Evolutionary conservation across 2,888 invertebrate species (phyloP).

Genomic region (Diabrotica balteata): DNA sequence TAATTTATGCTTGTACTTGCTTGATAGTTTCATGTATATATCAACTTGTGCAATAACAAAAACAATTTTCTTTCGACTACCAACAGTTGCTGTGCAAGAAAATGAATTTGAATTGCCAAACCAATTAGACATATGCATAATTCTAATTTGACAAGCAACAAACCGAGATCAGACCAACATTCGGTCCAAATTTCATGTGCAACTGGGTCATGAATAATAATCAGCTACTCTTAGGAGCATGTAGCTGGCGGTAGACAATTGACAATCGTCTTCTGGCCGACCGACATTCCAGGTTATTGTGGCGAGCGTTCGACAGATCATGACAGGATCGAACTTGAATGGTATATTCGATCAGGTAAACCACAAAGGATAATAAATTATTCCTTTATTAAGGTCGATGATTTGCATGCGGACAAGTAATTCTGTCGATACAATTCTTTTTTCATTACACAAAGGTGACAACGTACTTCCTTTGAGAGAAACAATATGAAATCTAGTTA

Average conservation of each 20-base stretch:
- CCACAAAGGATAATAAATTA: neutral
- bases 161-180: neutral
- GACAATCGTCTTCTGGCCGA: slow-evolving; percentile 5
- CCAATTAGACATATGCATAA: neutral
- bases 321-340: slow-evolving; percentile 6
- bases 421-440: too few species aligned
- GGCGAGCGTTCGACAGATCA: neutral
- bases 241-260: slow-evolving; percentile 1
- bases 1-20: too few species aligned
- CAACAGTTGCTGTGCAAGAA: too few species aligned
- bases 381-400: neutral
- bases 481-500: too few species aligned
- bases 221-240: slow-evolving; percentile 5
- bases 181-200: neutral
- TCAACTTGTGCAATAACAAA: too few species aligned
- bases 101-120: neutral
- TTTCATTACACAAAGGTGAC: too few species aligned
- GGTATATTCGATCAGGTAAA: neutral
- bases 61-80: too few species aligned
- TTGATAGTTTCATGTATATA: too few species aligned
- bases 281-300: neutral
- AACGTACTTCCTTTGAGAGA: too few species aligned
- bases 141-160: slow-evolving; percentile 6
- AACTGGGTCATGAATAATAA: slow-evolving; percentile 6
- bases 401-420: too few species aligned